phyloP scores from a whole-genome alignment of 2,113 vertebrate genomes.

The Sturnus vulgaris region DNA sequence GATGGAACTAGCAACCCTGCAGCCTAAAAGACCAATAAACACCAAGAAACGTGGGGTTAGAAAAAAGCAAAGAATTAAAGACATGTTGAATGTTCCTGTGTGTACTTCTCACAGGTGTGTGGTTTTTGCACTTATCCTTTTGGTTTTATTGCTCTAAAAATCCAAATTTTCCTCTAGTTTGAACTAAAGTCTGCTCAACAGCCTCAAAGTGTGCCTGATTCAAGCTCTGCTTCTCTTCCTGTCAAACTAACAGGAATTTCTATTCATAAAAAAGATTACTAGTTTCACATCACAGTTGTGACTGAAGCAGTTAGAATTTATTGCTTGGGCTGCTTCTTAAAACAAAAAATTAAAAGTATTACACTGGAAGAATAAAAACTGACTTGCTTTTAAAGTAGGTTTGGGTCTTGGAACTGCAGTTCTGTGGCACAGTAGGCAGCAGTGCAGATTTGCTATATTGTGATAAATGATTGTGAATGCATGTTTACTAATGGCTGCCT shows the following conservation, averaged over 20 bases:
- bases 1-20: constrained; percentile 90
- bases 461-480: neutral
- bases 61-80: constrained; percentile 92
- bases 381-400: neutral
- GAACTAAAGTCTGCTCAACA: neutral
- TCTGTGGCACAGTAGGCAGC: neutral
- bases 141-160: neutral
- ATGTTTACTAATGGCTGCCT: neutral
- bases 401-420: neutral
- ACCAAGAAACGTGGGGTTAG: constrained; percentile 80
- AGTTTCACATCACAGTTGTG: neutral
- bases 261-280: neutral
- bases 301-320: neutral
- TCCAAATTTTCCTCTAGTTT: neutral
- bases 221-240: neutral
- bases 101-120: constrained; percentile 81
- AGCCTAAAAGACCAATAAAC: constrained; percentile 86
- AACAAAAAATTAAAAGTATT: neutral
- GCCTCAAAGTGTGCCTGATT: neutral
- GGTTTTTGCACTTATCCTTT: neutral
- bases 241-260: neutral
- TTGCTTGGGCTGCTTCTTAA: neutral
- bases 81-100: constrained; percentile 80
- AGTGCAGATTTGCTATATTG: neutral
- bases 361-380: neutral